These are phyloP conservation scores for Smutsia temminckii DNA, from an alignment of 2,797 vertebrate species.

Conservation along the genomic window DNA sequence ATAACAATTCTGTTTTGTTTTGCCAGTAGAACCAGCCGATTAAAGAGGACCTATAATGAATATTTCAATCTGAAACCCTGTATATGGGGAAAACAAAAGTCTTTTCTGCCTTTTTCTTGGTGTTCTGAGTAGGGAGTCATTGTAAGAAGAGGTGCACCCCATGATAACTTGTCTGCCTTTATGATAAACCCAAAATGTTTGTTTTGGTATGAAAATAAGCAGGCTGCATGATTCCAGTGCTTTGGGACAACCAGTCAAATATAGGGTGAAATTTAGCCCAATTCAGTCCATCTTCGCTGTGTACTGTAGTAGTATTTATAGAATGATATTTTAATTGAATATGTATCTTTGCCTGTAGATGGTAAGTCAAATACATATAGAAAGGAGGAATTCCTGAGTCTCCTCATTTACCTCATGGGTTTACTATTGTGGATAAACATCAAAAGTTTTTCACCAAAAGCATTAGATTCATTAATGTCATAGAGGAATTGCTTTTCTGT, in stretches of 20 bases:
- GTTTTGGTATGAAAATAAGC: not conserved
- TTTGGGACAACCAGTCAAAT: not conserved
- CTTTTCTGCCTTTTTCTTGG: not conserved
- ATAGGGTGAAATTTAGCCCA: not conserved
- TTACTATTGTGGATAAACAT: slow-evolving; percentile 1
- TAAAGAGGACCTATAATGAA: not conserved
- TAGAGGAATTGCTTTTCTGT: not conserved
- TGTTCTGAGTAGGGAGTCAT: not conserved
- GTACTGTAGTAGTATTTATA: not conserved
- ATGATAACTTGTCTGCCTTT: not conserved
- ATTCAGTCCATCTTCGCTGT: not conserved
- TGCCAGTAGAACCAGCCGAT: not conserved
- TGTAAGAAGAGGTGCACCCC: not conserved
- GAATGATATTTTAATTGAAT: not conserved
- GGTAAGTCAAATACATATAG: not conserved
- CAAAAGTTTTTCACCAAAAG: slow-evolving; percentile 21
- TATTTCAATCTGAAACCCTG: not conserved
- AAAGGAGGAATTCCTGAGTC: not conserved
- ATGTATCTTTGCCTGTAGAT: not conserved
- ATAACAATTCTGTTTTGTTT: not conserved
- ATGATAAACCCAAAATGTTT: not conserved
- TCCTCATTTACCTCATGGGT: not conserved
- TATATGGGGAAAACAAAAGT: not conserved
- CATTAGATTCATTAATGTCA: not conserved
- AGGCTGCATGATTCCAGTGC: not conserved